Conservation (phyloP, 2,113 vertebrate genomes). For the Callorhinus ursinus region DNA sequence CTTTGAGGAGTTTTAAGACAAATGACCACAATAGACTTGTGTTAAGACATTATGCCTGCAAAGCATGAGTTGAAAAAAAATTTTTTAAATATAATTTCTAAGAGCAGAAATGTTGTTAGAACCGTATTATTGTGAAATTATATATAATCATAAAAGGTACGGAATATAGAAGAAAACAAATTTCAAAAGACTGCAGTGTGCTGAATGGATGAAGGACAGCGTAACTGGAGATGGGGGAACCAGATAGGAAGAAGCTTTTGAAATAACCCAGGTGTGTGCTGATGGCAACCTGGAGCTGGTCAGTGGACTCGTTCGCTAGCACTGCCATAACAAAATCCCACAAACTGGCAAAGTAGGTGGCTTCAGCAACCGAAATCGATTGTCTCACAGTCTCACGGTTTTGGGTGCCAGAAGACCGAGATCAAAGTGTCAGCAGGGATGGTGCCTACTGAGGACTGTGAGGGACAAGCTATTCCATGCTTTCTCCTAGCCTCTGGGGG, state of each 20-base stretch:
- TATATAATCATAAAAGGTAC: background rate
- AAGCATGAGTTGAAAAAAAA: background rate
- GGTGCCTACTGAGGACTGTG: background rate
- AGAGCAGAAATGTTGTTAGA: background rate
- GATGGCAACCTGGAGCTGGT: too few species aligned
- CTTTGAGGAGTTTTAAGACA: background rate
- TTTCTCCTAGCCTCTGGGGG: background rate
- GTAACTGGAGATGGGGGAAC: background rate
- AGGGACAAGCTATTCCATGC: background rate
- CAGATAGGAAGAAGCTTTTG: background rate
- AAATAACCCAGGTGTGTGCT: background rate
- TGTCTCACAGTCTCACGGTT: background rate
- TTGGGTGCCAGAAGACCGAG: background rate
- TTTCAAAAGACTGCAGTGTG: background rate
- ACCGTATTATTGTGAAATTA: background rate
- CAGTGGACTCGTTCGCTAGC: rapidly evolving
- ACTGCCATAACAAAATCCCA: background rate
- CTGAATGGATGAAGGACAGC: background rate
- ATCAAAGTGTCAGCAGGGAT: background rate
- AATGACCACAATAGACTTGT: background rate
- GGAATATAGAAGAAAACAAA: background rate
- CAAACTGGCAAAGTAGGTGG: background rate
- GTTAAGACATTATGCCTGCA: background rate
- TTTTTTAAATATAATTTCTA: background rate
- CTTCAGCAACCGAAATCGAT: background rate